Conservation (phyloP, 2,113 vertebrate genomes). For the Hydrochoerus hydrochaeris region DNA sequence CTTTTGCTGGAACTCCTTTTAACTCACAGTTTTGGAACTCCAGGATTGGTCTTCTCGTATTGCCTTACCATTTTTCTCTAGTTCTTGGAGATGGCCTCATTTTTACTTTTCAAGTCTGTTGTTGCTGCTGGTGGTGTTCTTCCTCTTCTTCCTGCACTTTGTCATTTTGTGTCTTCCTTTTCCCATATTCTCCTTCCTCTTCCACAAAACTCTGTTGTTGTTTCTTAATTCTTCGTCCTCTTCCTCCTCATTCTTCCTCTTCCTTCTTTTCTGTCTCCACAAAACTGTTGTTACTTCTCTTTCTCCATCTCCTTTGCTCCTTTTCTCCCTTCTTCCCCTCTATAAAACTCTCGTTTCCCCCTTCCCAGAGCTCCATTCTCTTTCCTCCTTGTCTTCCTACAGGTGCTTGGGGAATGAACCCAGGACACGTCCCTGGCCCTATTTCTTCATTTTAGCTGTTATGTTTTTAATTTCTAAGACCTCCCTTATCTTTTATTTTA, state of each 20-base stretch:
- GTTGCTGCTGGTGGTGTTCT: background rate
- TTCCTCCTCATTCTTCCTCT: background rate
- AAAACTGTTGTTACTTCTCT: background rate
- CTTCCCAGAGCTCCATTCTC: background rate
- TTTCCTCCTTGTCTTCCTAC: no score
- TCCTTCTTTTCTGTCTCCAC: background rate
- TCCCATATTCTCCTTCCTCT: background rate
- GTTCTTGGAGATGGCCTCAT: background rate
- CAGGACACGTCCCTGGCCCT: background rate
- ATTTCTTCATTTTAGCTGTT: background rate
- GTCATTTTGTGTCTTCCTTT: background rate
- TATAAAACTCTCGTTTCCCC: no score
- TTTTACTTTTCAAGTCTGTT: constrained; percentile 7
- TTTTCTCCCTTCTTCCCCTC: background rate
- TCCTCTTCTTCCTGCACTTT: background rate
- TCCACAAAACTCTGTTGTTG: background rate
- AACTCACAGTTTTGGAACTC: background rate
- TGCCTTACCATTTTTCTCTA: background rate
- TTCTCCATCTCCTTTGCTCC: background rate
- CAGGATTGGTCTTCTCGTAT: background rate
- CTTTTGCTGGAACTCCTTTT: background rate
- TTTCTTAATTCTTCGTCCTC: background rate
- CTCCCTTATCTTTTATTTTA: constrained; percentile 7
- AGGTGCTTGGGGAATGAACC: background rate
- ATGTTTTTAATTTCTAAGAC: constrained; percentile 44